Base-by-base conservation (phyloP, 2,797 vertebrate species). In the Masticophis lateralis region DNA sequence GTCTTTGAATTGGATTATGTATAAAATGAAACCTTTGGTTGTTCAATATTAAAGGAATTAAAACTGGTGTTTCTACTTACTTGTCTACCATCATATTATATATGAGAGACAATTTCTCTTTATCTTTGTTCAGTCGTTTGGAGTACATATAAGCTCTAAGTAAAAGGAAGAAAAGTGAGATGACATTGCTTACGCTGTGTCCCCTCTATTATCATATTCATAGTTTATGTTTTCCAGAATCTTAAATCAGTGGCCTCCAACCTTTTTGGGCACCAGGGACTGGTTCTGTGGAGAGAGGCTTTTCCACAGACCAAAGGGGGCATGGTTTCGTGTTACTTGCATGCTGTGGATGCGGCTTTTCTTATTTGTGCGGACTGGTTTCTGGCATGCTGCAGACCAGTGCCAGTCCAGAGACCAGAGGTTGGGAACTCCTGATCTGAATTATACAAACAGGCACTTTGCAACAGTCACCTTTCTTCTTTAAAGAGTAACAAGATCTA, bases 1-100 rank as follows among this genome's bases (percentile, higher is more conserved):
- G 97, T 97, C 97, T 98, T 97, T 97, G 96, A 96, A 96, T 98
- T 97, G 96, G 97, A 98, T 98, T 97, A 98, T 98, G 97, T 98
- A 97, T 93, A 97, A 97, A 97, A 95, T 92, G 96, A 53, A 96
- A 97, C 95, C 96, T 97, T 98, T 97, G 96, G 95, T 97, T 97
- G 97, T 97, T 98, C 97, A 96, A 97, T 97, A 98, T 98, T 98
- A 98, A 98, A 97, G 96, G 95, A 96, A 97, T 95, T 97, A 96
- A 98, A 97, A 97, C 91, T 97, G 97, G 95, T 96, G 88, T 91
- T 97, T 97, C 94, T 90, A 94, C 97, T 97, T 98, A 96, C 96
- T 97, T 97, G 97, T 96, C 94, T 96, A 96, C 95, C 22, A 89
- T 37, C 20, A 47, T 88, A 47, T 32, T 89, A 89, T 60, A 89